Percentiles rank a stretch among this genome's conserved stretches.
These are phyloP conservation scores for Baccha elongata DNA, from an alignment of 2,888 invertebrate genomes.

Conservation along the genomic window DNA sequence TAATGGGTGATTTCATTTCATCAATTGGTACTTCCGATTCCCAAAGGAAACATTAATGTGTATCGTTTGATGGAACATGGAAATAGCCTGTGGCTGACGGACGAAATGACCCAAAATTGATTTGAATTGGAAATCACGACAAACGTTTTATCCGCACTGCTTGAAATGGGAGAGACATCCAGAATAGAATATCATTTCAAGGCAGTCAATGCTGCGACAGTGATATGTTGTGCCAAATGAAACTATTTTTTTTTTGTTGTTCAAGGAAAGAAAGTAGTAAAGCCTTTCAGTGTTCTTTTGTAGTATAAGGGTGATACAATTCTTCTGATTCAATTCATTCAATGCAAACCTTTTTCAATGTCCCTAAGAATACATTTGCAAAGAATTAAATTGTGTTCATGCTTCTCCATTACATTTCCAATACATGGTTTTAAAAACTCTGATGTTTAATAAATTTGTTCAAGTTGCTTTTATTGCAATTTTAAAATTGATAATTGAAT, in stretches of 20 bases:
- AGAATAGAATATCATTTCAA: constrained; percentile 3
- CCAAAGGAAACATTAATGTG: neutral
- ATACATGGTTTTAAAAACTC: too few species aligned
- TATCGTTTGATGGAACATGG: constrained; percentile 27
- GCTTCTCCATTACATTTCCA: too few species aligned
- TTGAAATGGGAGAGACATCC: neutral
- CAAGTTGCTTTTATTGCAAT: neutral
- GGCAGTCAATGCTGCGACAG: neutral
- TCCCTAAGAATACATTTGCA: too few species aligned
- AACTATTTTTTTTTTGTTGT: neutral
- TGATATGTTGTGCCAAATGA: constrained; percentile 7
- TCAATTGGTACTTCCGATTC: constrained; percentile 9
- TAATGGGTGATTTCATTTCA: constrained; percentile 25
- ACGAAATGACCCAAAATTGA: constrained; percentile 64
- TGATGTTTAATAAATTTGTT: too few species aligned
- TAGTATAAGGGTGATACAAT: neutral
- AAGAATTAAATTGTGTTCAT: too few species aligned
- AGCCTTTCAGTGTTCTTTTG: neutral
- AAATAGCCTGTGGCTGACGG: constrained; percentile 15
- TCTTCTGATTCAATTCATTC: constrained; percentile 5
- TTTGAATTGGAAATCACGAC: constrained; percentile 61
- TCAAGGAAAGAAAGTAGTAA: too few species aligned
- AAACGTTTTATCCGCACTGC: constrained; percentile 22
- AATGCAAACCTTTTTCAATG: too few species aligned
- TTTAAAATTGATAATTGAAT: neutral